Conservation (phyloP, 1,140 invertebrate species). For the Caerostris extrusa region DNA sequence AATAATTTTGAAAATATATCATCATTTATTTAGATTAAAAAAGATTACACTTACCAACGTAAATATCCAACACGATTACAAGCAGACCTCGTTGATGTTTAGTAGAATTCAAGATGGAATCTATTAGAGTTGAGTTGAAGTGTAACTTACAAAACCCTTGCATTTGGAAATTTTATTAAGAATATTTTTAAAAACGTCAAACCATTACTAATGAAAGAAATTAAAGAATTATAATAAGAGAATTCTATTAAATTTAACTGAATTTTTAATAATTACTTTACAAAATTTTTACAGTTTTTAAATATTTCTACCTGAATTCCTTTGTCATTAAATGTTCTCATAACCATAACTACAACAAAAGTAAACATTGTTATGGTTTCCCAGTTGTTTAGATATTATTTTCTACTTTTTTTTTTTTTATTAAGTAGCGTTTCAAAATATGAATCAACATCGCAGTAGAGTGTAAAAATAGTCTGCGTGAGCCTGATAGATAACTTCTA, state of each 20-base stretch:
- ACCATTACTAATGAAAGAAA: too few species aligned
- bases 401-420: conserved; percentile 5
- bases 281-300: background rate
- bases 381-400: conserved; percentile 36
- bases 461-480: conserved; percentile 16
- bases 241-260: too few species aligned
- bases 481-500: background rate
- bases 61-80: too few species aligned
- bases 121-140: background rate
- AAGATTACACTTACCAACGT: background rate
- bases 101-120: background rate
- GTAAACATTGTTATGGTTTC: conserved; percentile 68
- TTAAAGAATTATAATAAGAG: too few species aligned
- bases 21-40: background rate
- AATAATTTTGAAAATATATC: background rate
- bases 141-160: background rate
- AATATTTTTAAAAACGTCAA: too few species aligned
- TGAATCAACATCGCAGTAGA: conserved; percentile 33
- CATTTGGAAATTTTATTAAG: too few species aligned
- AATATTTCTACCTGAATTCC: background rate
- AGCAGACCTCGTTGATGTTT: too few species aligned
- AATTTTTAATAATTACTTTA: too few species aligned
- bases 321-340: background rate
- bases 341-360: conserved; percentile 14
- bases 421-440: background rate